Evolutionary conservation across 2,888 invertebrate species (phyloP), one percentile per base, ranked within the genome.

Genomic region (Chaetogeoica ovagalla): DNA sequence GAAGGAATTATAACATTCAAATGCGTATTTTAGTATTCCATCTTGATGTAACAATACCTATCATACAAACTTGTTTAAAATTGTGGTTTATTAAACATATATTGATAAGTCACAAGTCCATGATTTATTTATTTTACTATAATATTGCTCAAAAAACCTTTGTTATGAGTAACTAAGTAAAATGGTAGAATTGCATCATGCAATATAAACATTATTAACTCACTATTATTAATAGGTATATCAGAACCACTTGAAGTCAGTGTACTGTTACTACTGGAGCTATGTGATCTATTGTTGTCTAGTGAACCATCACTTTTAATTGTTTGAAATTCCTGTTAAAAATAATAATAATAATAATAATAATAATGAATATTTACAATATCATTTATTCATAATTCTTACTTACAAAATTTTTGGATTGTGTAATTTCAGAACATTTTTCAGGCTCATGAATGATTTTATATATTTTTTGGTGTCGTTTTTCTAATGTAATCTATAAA

Each of bases 181-280:
- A 57, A 57, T 57, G 13, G 11, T 48, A 57, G 11, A 57, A 57
- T 57, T 57, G 5, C 9, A 43, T 6, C 9, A 43, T 7, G 6
- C 43, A 43, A 43, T 43, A 43, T 43, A 43, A 43, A 21, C 11
- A 59, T 7, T 59, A 59, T 60, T 13, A 23, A 60, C 75, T 59
- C 8, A 76, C 75, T 60, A 43, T 52, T 79, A 70, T 62, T 79
- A 60, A 6, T 62, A 52, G 19, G 69, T 39, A 55, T 63, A 65
- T 79, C 79, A 57, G 79, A 79, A 57, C 79, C 79, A 37, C 9
- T 57, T 1, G 79, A 79, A 8, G 79, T 71, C 43, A 79, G 21
- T 71, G 79, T 79, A 71, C 79, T 79, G 48, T 79, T 79, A 55
- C 79, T 79, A 71, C 79, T 79, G 2, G 79, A 79, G 55, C 79